These are phyloP conservation scores for Acanthaster planci DNA, from an alignment of 35 echinoderm and acorn worm genomes.

Conservation along the genomic window DNA sequence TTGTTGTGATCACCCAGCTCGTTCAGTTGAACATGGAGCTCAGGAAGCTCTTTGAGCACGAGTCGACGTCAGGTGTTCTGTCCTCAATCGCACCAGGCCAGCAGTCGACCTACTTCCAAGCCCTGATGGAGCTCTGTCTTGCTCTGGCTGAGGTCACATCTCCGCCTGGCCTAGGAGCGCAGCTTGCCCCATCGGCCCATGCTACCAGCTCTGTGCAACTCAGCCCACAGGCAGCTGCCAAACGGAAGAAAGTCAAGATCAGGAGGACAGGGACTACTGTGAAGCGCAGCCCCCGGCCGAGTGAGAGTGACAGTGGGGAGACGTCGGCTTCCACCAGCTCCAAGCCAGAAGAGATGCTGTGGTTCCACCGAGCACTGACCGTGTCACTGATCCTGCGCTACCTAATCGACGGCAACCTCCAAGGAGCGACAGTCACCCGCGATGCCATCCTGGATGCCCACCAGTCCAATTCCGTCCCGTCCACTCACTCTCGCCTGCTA, in stretches of 20 bases:
- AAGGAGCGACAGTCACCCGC: constrained; percentile 42
- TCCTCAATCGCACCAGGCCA: constrained; percentile 57
- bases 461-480: constrained; percentile 37
- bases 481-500: constrained; percentile 61
- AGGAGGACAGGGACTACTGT: constrained; percentile 33
- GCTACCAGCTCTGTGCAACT: constrained; percentile 28
- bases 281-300: constrained; percentile 60
- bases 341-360: constrained; percentile 81
- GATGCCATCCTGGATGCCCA: constrained; percentile 71
- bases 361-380: constrained; percentile 75
- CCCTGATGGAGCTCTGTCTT: constrained; percentile 78
- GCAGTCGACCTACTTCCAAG: constrained; percentile 72
- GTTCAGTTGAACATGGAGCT: constrained; percentile 46
- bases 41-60: constrained; percentile 60
- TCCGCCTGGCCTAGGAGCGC: constrained; percentile 9
- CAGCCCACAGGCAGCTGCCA: constrained; percentile 57
- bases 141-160: constrained; percentile 70
- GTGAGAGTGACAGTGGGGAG: constrained; percentile 62
- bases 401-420: constrained; percentile 39
- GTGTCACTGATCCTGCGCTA: constrained; percentile 60
- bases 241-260: constrained; percentile 59
- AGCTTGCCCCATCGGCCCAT: background rate
- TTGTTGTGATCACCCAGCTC: constrained; percentile 50
- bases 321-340: constrained; percentile 30
- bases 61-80: constrained; percentile 39